phyloP scores from a whole-genome alignment of 2,888 invertebrate species.

The Palloptera scutellata region DNA sequence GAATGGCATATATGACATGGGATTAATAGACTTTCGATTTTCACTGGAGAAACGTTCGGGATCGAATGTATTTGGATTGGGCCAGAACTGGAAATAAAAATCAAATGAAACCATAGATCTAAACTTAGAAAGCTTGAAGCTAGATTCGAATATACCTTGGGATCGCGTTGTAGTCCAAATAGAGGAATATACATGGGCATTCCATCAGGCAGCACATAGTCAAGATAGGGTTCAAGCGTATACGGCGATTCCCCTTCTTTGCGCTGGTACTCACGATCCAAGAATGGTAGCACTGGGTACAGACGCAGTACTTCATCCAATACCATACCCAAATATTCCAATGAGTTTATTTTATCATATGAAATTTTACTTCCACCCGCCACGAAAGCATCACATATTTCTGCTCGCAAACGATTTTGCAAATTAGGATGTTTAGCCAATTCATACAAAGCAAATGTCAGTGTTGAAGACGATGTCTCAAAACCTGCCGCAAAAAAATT shows the following conservation, averaged over 20 bases:
- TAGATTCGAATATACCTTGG: constrained; percentile 47
- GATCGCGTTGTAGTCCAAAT: constrained; percentile 59
- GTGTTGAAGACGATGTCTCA: constrained; percentile 63
- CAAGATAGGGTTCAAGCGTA: constrained; percentile 54
- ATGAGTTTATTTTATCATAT: constrained; percentile 62
- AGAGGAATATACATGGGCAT: constrained; percentile 59
- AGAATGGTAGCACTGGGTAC: constrained; percentile 61
- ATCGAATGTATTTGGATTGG: constrained; percentile 58
- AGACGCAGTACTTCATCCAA: constrained; percentile 59
- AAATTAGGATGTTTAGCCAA: constrained; percentile 61
- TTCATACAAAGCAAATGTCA: constrained; percentile 63
- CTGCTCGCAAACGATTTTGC: constrained; percentile 62
- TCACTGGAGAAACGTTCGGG: constrained; percentile 59
- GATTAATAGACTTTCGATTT: constrained; percentile 48
- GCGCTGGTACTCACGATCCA: constrained; percentile 56
- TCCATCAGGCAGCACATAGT: constrained; percentile 51
- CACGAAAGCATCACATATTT: constrained; percentile 60
- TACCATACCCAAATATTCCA: constrained; percentile 65
- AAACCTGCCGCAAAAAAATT: constrained; percentile 61
- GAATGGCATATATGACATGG: constrained; percentile 58
- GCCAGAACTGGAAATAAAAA: constrained; percentile 51
- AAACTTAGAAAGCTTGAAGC: no score
- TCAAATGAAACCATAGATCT: neutral
- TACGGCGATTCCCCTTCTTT: constrained; percentile 41
- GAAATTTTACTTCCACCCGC: constrained; percentile 58